Evolutionary conservation across 1,140 invertebrate species (phyloP), one percentile per base, ranked within the genome.

Genomic region (Ceratosolen solmsi): DNA sequence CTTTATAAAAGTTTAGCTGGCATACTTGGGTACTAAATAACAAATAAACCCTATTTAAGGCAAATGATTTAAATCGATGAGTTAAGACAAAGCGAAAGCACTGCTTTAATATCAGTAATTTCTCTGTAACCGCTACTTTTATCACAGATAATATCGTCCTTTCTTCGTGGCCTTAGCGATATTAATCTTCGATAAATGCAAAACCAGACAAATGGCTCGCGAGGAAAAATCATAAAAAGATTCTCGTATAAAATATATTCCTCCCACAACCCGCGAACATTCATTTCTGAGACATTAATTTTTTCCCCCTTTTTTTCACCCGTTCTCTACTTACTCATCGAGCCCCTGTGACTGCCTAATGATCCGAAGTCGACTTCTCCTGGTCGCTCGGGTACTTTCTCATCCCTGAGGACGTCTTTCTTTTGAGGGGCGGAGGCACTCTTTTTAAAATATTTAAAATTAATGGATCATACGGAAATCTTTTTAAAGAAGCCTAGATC

Each of bases 281-380:
- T 91, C 89, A 89, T 68, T 91, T 91, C 90, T 90, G 87, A 91
- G 89, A 91, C 90, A 91, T 91, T 91, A 91, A 91, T 91, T 91
- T 90, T 91, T 91, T 90, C 89, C 33, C 68, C 82, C 49, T 41
- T 75, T 77, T 82, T 70, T 73, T 74, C 22, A 58, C 65, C 54
- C 82, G 71, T 71, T 65, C 70, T n/a, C 79, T 76, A 49, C 78
- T 77, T 72, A 73, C 75, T 70, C 75, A 78, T 73, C 79, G 54
- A 79, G 38, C 79, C 82, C 84, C 51, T 33, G 77, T 82, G 80
- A 85, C 88, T 91, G 88, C 89, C 89, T 90, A 91, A 91, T 91
- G 89, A 91, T 89, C 88, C 90, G 85, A 86, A 86, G 82, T 84
- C 85, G 65, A 73, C 81, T 76, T 81, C 54, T 79, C 65, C 41